Evolutionary conservation across 2,113 vertebrate species (phyloP).

Genomic region (Theristicus caerulescens): DNA sequence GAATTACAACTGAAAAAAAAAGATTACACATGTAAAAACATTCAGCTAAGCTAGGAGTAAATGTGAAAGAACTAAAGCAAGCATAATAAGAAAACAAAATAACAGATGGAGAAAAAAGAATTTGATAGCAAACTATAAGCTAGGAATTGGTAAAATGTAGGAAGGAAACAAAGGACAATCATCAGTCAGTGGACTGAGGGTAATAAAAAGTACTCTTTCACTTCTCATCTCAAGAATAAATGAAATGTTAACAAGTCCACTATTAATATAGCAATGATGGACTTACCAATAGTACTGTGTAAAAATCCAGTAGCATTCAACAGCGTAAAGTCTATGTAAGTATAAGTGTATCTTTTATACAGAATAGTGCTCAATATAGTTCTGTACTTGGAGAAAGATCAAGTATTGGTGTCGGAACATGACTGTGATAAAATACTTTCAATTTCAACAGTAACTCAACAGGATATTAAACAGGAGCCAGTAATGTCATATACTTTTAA

Average conservation of each 20-base stretch:
- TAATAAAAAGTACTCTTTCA: neutral
- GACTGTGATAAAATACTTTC: constrained; percentile 9
- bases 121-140: neutral
- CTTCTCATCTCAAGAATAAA: neutral
- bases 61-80: neutral
- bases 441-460: neutral
- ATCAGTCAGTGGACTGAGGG: neutral
- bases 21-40: neutral
- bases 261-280: neutral
- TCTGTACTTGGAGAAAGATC: neutral
- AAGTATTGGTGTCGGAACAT: neutral
- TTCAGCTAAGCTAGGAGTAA: neutral
- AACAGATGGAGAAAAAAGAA: neutral
- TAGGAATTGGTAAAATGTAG: neutral
- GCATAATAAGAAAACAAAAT: neutral
- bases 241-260: neutral
- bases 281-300: neutral
- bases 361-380: neutral
- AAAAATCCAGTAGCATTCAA: neutral
- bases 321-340: neutral
- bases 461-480: neutral
- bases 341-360: neutral
- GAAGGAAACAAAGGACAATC: neutral
- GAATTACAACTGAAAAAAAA: neutral
- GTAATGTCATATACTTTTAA: neutral